phyloP scores from a whole-genome alignment of 2,888 invertebrate genomes.

The Fragum fragum region DNA sequence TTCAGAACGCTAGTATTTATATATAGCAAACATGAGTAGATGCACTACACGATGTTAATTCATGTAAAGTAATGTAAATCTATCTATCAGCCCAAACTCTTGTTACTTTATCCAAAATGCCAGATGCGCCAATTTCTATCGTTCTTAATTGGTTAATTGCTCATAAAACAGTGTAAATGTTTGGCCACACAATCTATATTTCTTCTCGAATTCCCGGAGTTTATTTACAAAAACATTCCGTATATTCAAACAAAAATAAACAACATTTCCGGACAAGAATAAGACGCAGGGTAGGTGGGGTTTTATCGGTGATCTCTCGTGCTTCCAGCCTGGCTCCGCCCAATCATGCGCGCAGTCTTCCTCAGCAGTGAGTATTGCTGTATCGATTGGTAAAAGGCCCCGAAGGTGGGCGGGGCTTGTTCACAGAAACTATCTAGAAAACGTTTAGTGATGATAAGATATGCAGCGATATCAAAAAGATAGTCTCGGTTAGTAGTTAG shows the following conservation, averaged over 20 bases:
- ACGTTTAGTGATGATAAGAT: constrained; percentile 27
- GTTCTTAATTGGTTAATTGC: constrained; percentile 55
- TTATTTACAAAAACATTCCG: constrained; percentile 67
- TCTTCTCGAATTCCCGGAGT: constrained; percentile 55
- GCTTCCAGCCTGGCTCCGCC: background rate
- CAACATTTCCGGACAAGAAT: background rate
- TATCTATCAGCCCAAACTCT: background rate
- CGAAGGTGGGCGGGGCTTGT: constrained; percentile 10
- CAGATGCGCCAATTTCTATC: constrained; percentile 38
- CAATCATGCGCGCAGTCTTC: too few relatives aligned
- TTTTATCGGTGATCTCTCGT: background rate
- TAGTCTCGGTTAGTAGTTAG: constrained; percentile 6
- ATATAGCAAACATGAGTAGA: too few relatives aligned
- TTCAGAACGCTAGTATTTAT: too few relatives aligned
- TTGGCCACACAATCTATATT: constrained; percentile 67
- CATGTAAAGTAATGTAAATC: too few relatives aligned
- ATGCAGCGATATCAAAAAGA: constrained; percentile 19
- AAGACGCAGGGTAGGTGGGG: constrained; percentile 9
- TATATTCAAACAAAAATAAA: constrained; percentile 50
- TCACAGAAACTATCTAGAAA: constrained; percentile 24
- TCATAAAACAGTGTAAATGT: constrained; percentile 59
- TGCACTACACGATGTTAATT: too few relatives aligned
- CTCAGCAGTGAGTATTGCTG: background rate
- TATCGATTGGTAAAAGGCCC: background rate
- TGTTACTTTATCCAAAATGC: constrained; percentile 13